These are phyloP conservation scores for Dysmachus trigonus DNA, from an alignment of 2,888 invertebrate genomes.

Conservation along the genomic window DNA sequence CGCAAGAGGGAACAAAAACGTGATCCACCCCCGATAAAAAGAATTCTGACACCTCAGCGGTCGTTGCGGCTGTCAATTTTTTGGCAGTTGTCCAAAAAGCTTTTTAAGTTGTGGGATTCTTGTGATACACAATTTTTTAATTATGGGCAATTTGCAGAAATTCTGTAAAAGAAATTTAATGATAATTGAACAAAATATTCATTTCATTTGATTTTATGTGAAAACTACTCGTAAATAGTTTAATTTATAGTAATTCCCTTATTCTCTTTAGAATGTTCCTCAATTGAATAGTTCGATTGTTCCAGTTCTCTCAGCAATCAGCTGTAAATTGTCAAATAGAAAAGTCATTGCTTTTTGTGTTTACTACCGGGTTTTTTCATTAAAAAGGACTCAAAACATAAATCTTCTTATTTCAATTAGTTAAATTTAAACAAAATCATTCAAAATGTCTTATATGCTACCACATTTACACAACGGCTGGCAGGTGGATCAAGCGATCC, in stretches of 20 bases:
- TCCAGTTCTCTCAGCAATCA: background rate
- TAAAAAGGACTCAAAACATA: background rate
- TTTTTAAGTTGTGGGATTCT: background rate
- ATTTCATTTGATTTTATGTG: background rate
- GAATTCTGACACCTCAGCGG: background rate
- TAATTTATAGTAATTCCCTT: background rate
- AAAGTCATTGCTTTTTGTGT: background rate
- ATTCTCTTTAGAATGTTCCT: background rate
- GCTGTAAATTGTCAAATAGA: background rate
- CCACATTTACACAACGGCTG: conserved; percentile 99
- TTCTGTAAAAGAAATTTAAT: too few species aligned
- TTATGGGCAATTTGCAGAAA: too few species aligned
- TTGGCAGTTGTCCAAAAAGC: background rate
- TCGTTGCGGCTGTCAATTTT: background rate
- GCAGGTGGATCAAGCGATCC: conserved; percentile 99
- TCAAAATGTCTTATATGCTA: conserved; percentile 97
- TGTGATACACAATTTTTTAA: background rate
- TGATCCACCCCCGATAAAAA: background rate
- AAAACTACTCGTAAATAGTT: background rate
- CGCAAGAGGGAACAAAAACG: background rate
- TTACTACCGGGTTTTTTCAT: background rate
- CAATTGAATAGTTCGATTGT: background rate
- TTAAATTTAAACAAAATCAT: background rate
- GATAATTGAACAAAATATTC: background rate
- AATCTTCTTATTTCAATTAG: background rate